A percentile compares a stretch with the other conserved stretches of the same genome.
Evolutionary conservation across 1,140 invertebrate genomes (phyloP).

Genomic region (Drosophila pseudoobscura): DNA sequence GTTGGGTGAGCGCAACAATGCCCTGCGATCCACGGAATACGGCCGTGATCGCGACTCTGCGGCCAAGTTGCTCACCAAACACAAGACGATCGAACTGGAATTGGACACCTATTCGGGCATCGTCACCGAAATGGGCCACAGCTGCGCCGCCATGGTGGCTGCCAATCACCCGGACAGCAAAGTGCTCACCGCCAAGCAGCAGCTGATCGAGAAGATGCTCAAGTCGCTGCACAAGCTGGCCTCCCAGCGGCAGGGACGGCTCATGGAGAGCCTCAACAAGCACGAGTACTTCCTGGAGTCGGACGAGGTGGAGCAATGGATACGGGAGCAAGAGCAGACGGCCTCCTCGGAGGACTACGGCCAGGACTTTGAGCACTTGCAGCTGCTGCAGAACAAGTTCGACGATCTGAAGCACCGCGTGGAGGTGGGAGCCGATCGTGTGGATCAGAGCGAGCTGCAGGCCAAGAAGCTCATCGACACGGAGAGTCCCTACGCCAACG

Average conservation of each 20-base stretch:
- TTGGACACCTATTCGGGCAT: conserved; percentile 96
- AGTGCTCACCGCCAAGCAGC: conserved; percentile 90
- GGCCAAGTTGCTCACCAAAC: conserved; percentile 95
- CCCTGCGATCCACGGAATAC: conserved; percentile 91
- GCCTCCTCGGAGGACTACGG: conserved; percentile 98
- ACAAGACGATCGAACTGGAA: conserved; percentile 96
- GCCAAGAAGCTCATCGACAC: conserved; percentile 95
- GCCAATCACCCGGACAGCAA: conserved; percentile 91
- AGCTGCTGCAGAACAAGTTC: conserved; percentile 96
- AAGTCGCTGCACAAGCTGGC: conserved; percentile 92
- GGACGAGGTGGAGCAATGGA: conserved; percentile 96
- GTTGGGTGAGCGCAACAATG: conserved; percentile 94
- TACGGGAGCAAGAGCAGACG: conserved; percentile 94
- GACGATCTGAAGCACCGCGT: conserved; percentile 97
- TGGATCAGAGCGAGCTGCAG: conserved; percentile 95
- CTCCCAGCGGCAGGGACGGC: conserved; percentile 90
- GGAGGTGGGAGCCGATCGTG: conserved; percentile 95
- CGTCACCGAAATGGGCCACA: conserved; percentile 95
- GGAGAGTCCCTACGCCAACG: conserved; percentile 93
- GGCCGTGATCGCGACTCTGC: conserved; percentile 94
- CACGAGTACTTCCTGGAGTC: conserved; percentile 97
- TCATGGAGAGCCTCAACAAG: conserved; percentile 95
- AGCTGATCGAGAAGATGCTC: conserved; percentile 90
- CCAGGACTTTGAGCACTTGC: conserved; percentile 97
- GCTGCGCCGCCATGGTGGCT: conserved; percentile 90